These are phyloP conservation scores for Clunio marinus DNA, from an alignment of 2,888 invertebrate genomes.

Conservation along the genomic window DNA sequence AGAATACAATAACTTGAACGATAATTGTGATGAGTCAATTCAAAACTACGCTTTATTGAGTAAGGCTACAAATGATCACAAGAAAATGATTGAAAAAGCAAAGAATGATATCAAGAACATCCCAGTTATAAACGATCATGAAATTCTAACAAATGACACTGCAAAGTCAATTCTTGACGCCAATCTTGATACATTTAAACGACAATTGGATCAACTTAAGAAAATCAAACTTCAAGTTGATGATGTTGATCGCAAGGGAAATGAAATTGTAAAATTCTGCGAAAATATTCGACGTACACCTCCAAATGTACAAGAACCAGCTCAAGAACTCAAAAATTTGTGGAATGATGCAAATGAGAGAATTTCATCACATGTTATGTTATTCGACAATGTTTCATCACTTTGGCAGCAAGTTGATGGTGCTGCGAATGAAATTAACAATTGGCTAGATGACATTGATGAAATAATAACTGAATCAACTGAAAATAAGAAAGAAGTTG, in stretches of 20 bases:
- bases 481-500: conserved; percentile 73
- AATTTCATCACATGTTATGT: conserved; percentile 69
- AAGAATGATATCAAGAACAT: conserved; percentile 61
- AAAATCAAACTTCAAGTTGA: conserved; percentile 72
- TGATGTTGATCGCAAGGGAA: conserved; percentile 69
- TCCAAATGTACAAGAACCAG: conserved; percentile 57
- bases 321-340: conserved; percentile 60
- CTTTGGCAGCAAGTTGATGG: conserved; percentile 91
- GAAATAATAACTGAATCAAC: conserved; percentile 70
- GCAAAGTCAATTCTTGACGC: conserved; percentile 45
- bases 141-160: conserved; percentile 65
- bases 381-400: conserved; percentile 81
- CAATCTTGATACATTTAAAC: conserved; percentile 64
- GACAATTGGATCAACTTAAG: conserved; percentile 68
- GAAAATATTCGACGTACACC: conserved; percentile 45
- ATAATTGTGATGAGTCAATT: conserved; percentile 68
- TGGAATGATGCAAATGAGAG: conserved; percentile 70
- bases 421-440: conserved; percentile 72
- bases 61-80: conserved; percentile 50
- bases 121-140: conserved; percentile 66
- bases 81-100: conserved; percentile 64
- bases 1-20: conserved; percentile 74
- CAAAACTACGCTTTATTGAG: conserved; percentile 69
- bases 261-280: conserved; percentile 51
- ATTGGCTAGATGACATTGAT: conserved; percentile 81